Conservation (phyloP, 23 tunicate genomes). For the Halocynthia aurantium region DNA sequence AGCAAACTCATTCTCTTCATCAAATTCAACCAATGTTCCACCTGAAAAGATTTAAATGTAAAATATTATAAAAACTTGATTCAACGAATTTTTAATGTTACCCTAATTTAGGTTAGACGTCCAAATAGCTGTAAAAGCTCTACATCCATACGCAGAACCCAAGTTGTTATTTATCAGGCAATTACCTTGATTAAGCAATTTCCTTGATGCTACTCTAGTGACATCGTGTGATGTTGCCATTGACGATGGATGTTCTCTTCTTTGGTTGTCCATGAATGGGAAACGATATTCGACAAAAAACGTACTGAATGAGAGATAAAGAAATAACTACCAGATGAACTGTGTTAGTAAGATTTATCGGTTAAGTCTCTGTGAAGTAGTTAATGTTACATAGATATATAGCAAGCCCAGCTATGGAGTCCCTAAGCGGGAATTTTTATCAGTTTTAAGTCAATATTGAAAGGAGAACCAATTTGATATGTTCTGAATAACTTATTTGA, state of each 20-base stretch:
- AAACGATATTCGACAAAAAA: slow-evolving; percentile 79
- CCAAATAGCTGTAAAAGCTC: not conserved
- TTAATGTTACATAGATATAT: too few species aligned
- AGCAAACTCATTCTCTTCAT: slow-evolving; percentile 41
- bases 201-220: slow-evolving; percentile 68
- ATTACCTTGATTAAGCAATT: slow-evolving; percentile 9
- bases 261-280: slow-evolving; percentile 21
- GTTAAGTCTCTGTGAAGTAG: too few species aligned
- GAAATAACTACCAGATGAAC: not conserved
- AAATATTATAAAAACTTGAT: too few species aligned
- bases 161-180: not conserved
- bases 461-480: not conserved
- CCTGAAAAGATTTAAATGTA: not conserved
- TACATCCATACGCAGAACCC: not conserved
- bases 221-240: slow-evolving; percentile 59
- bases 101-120: too few species aligned
- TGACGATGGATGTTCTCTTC: slow-evolving; percentile 23
- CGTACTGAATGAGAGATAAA: slow-evolving; percentile 22
- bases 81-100: too few species aligned
- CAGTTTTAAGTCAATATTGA: too few species aligned
- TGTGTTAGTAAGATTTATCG: not conserved
- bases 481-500: too few species aligned
- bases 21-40: slow-evolving; percentile 29
- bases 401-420: too few species aligned
- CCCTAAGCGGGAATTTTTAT: too few species aligned